Evolutionary conservation across 2,888 invertebrate species (phyloP).

Genomic region (Catocala fraxini): DNA sequence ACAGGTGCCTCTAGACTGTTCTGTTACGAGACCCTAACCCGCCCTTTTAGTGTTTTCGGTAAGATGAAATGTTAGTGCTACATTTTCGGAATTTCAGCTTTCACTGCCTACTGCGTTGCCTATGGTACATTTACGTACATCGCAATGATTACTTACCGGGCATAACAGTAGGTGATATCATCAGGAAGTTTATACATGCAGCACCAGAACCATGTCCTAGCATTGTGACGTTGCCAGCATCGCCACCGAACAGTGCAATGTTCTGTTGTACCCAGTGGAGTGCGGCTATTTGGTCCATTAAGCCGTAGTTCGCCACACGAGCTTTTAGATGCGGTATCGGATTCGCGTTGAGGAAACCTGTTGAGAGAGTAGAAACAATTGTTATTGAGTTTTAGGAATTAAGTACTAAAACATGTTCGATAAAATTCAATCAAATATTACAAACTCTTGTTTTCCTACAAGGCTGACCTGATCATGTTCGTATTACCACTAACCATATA

Average conservation of each 20-base stretch:
- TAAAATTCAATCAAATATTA: no score
- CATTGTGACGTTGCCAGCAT: conserved; percentile 97
- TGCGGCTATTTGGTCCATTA: conserved; percentile 99
- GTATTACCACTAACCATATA: no score
- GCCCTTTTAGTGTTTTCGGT: conserved; percentile 11
- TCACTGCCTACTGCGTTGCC: not conserved
- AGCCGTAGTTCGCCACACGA: conserved; percentile 97
- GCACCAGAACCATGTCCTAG: conserved; percentile 99
- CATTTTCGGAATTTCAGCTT: conserved; percentile 1
- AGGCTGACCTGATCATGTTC: no score
- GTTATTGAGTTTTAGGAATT: not conserved
- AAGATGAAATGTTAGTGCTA: conserved; percentile 4
- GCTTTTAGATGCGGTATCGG: conserved; percentile 95
- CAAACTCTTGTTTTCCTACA: no score
- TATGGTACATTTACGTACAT: not conserved
- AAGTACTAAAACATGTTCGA: not conserved
- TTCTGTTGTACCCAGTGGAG: conserved; percentile 99
- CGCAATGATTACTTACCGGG: conserved; percentile 78
- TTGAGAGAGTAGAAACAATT: conserved; percentile 40
- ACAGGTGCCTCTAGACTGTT: conserved; percentile 1
- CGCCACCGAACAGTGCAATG: conserved; percentile 97
- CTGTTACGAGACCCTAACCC: conserved; percentile 9
- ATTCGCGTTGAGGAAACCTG: conserved; percentile 96
- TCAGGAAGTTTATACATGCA: conserved; percentile 98
- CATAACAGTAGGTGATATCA: conserved; percentile 98